These are phyloP conservation scores for Gorsachius magnificus DNA, from an alignment of 2,797 vertebrate genomes.

Conservation along the genomic window DNA sequence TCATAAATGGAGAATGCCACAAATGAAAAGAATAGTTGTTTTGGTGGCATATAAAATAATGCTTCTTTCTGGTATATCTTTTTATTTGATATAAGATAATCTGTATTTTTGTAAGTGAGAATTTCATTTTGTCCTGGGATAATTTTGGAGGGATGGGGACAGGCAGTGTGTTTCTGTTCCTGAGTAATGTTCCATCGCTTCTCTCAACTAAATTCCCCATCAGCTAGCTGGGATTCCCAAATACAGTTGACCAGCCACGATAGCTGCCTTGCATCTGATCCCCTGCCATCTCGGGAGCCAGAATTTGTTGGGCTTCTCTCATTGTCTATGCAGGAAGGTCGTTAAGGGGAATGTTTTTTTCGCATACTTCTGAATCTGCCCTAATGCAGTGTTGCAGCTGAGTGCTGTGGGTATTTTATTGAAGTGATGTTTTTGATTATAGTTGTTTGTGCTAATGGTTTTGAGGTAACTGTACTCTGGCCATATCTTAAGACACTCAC, in stretches of 20 bases:
- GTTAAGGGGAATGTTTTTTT: background rate
- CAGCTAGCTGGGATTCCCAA: background rate
- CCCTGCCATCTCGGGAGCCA: background rate
- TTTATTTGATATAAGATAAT: background rate
- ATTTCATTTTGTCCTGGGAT: background rate
- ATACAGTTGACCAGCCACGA: background rate
- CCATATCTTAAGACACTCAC: background rate
- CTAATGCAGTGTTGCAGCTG: background rate
- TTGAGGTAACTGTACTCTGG: background rate
- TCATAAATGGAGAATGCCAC: background rate
- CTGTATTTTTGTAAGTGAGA: background rate
- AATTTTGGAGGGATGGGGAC: background rate
- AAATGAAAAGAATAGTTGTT: background rate
- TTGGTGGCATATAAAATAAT: background rate
- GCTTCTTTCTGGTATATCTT: background rate
- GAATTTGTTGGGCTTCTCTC: background rate
- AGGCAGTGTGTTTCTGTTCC: background rate
- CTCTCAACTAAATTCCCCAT: background rate
- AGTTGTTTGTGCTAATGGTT: background rate
- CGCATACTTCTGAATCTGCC: background rate
- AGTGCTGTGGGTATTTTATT: background rate
- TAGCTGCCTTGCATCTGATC: background rate
- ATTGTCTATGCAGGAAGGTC: background rate
- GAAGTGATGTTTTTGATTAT: background rate
- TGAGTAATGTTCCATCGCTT: fast-evolving